A percentile compares a stretch with the other conserved stretches of the same genome.
Conservation (phyloP, 2,113 vertebrate species). For the Okapia johnstoni region DNA sequence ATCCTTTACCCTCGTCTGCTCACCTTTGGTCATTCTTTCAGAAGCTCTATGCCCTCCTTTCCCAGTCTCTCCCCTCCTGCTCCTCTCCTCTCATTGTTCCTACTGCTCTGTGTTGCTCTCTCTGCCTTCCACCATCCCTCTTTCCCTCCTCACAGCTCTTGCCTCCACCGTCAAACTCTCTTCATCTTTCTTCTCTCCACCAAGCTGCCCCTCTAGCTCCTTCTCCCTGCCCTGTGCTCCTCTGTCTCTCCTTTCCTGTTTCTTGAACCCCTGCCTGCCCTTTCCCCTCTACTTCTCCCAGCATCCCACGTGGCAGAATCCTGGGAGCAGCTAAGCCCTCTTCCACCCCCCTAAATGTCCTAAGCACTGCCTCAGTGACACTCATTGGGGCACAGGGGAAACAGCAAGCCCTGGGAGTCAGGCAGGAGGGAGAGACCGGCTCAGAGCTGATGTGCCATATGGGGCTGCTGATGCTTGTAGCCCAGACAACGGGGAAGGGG, state of each 20-base stretch:
- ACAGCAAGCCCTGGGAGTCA: neutral
- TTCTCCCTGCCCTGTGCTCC: neutral
- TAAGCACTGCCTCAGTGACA: neutral
- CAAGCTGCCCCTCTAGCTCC: neutral
- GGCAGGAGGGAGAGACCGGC: neutral
- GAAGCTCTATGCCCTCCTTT: neutral
- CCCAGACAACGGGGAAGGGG: neutral
- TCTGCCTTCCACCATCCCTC: neutral
- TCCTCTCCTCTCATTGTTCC: neutral
- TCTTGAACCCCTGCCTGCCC: neutral
- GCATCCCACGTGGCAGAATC: neutral
- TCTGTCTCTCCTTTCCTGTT: neutral
- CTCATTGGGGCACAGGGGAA: neutral
- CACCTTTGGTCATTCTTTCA: neutral
- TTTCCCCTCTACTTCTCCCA: neutral
- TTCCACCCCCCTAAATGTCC: neutral
- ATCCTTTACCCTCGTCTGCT: neutral
- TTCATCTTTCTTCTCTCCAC: neutral
- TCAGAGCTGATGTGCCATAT: neutral
- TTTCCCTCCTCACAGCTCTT: neutral
- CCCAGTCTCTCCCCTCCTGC: neutral
- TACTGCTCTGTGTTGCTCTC: neutral
- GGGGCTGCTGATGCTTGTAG: neutral
- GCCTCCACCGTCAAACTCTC: neutral
- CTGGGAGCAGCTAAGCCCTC: neutral